Conservation (phyloP, 2,113 vertebrate species). For the Catharus minimus region DNA sequence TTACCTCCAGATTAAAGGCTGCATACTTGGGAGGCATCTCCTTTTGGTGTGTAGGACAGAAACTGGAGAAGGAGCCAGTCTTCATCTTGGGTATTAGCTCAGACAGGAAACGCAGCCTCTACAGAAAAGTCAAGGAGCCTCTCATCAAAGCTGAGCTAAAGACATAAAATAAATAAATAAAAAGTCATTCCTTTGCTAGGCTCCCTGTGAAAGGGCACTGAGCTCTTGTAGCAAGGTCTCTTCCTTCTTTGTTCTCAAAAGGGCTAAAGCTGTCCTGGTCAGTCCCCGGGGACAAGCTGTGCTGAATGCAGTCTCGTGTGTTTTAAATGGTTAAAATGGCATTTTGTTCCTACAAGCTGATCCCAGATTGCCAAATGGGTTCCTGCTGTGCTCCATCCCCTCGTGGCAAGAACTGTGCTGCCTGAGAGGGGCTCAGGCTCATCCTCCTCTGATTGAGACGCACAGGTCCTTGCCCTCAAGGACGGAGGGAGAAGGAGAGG, state of each 20-base stretch:
- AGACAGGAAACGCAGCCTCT: conserved; percentile 13
- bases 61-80: conserved; percentile 10
- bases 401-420: neutral
- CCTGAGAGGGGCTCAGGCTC: neutral
- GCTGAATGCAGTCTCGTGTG: neutral
- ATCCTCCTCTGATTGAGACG: neutral
- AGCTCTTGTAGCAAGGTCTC: conserved; percentile 6
- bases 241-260: conserved; percentile 28
- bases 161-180: conserved; percentile 46
- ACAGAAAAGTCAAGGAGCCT: neutral
- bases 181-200: neutral
- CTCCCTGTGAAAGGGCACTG: conserved; percentile 24
- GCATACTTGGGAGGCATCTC: neutral
- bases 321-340: conserved; percentile 7
- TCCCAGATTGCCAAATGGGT: neutral
- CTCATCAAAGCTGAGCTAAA: conserved; percentile 48
- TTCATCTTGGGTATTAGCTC: conserved; percentile 11
- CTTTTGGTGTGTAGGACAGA: conserved; percentile 22
- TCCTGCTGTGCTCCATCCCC: neutral
- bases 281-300: neutral
- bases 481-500: neutral
- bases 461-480: neutral
- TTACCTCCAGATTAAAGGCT: neutral
- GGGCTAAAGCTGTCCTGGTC: neutral
- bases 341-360: neutral